These are phyloP conservation scores for Onychomys arenicola DNA, from an alignment of 2,797 vertebrate species.

Conservation along the genomic window DNA sequence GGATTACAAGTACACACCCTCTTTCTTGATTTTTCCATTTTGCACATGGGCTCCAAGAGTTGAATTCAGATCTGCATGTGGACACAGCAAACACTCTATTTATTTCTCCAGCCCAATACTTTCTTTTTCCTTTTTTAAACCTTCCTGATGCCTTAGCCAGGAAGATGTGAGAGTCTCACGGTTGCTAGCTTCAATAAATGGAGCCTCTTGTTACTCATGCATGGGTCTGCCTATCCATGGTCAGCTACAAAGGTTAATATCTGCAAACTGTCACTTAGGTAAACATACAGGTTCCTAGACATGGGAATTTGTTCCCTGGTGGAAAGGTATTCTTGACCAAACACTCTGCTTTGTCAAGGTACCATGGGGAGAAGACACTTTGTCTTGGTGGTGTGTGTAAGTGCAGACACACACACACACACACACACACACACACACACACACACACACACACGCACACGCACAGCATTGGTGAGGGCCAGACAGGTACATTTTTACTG, in stretches of 20 bases:
- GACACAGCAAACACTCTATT: background rate
- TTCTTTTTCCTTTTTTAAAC: background rate
- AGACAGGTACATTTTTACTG: background rate
- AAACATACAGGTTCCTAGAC: background rate
- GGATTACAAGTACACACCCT: background rate
- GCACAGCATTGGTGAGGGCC: background rate
- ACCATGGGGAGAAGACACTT: background rate
- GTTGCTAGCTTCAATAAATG: slow-evolving; percentile 6
- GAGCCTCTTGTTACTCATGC: background rate
- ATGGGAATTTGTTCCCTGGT: background rate
- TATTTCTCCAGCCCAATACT: background rate
- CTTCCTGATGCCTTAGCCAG: background rate
- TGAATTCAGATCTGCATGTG: too few relatives aligned
- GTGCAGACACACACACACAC: background rate
- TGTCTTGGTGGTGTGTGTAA: background rate
- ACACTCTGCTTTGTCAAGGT: background rate
- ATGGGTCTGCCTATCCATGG: background rate
- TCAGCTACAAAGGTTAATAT: background rate
- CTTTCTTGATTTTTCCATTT: background rate
- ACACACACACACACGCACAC: background rate
- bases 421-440: too few relatives aligned
- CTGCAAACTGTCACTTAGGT: background rate
- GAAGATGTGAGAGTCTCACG: background rate
- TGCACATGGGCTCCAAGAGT: background rate
- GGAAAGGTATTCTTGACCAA: background rate